Conservation (phyloP, 1,140 invertebrate genomes). For the Muscidifurax raptorellus region DNA sequence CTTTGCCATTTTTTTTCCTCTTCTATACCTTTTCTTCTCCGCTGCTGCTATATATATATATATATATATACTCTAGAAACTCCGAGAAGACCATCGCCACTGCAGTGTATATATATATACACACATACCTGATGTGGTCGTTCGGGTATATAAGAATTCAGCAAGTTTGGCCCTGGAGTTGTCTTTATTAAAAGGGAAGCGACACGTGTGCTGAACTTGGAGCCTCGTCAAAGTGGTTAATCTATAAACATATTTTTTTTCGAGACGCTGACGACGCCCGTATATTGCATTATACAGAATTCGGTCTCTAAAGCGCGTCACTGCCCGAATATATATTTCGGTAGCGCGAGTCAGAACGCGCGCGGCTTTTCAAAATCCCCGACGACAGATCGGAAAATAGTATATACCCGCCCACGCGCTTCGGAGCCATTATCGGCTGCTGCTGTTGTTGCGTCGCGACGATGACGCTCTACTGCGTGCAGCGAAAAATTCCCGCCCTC, state of each 20-base stretch:
- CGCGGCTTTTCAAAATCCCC: constrained; percentile 52
- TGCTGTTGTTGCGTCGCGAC: constrained; percentile 16
- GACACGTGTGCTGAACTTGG: too few species aligned
- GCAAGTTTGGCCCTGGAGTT: not conserved
- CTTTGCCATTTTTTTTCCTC: not conserved
- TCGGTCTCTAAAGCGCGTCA: not conserved
- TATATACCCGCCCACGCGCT: constrained; percentile 54
- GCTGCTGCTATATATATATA: too few species aligned
- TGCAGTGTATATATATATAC: not conserved
- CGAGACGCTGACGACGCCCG: too few species aligned
- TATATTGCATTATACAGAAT: too few species aligned
- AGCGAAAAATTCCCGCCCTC: not conserved
- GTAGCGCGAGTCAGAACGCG: not conserved
- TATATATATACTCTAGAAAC: not conserved
- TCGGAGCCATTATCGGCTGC: constrained; percentile 55
- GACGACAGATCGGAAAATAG: constrained; percentile 62
- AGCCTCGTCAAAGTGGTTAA: too few species aligned
- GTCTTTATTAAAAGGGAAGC: too few species aligned
- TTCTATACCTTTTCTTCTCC: not conserved
- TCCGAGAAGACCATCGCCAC: not conserved
- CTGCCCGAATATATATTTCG: not conserved
- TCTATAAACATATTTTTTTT: too few species aligned
- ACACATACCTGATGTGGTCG: too few species aligned
- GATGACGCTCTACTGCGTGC: constrained; percentile 42
- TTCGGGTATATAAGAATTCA: not conserved